A percentile compares a stretch with the other conserved stretches of the same genome.
Conservation (phyloP, 2,888 invertebrate species). For the Tenthredo distinguenda region DNA sequence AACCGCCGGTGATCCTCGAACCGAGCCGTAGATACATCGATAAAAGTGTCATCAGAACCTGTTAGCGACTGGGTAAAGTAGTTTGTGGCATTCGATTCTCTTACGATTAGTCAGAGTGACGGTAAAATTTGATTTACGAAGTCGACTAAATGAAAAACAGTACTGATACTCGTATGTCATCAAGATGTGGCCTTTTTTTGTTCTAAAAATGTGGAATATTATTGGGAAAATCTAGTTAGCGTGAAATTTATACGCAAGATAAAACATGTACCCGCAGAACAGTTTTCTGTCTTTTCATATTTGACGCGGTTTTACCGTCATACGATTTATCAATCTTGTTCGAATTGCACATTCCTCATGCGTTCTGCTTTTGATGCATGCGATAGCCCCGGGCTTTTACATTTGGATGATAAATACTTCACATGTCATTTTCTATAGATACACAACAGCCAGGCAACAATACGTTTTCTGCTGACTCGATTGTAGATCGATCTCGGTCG, state of each 20-base stretch:
- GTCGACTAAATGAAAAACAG: not conserved
- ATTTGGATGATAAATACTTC: conserved; percentile 30
- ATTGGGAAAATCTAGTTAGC: not conserved
- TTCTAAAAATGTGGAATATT: conserved; percentile 3
- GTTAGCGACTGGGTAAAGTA: not conserved
- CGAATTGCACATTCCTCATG: conserved; percentile 18
- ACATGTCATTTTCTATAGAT: not conserved
- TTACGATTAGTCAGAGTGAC: not conserved
- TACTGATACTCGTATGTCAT: not conserved
- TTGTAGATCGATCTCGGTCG: conserved; percentile 9
- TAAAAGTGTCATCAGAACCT: not conserved
- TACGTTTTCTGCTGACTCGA: conserved; percentile 31
- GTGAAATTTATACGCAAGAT: conserved; percentile 20
- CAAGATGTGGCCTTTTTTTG: not conserved
- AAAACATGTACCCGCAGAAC: conserved; percentile 3
- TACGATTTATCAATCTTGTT: conserved; percentile 34
- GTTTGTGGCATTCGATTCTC: not conserved
- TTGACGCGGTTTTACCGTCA: conserved; percentile 14
- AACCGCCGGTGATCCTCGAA: not conserved
- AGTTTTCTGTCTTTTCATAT: conserved; percentile 30
- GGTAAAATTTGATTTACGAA: conserved; percentile 4
- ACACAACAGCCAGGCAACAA: not conserved
- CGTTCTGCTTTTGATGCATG: conserved; percentile 28
- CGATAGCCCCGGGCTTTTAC: not conserved
- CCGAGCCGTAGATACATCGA: not conserved